Evolutionary conservation across 1,140 invertebrate species (phyloP), one percentile per base, ranked within the genome.

Genomic region (Drosophila arizonae): DNA sequence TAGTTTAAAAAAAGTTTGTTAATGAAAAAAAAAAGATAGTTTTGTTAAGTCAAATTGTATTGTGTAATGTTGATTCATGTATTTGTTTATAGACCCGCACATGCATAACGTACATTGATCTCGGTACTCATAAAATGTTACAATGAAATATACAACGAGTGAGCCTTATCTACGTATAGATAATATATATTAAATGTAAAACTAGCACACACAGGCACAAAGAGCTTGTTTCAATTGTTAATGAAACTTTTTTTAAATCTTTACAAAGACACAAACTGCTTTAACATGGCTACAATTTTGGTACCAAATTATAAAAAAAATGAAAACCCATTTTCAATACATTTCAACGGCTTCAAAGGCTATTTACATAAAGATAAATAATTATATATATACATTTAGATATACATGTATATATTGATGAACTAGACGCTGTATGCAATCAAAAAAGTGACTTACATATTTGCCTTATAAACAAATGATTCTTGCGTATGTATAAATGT

Each of bases 391-490:
- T 61, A 85, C 55, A 30, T 28, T 36, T 60, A 24, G 3, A 24
- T 24, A 63, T 72, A 30, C 24, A 43, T 60, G 58, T 72, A 70
- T 54, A 57, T 66, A 68, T 69, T 69, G 36, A 77, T 72, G 43
- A 54, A 79, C 45, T 72, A 80, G 78, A 52, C 64, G 81, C 81
- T 60, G 71, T 63, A 76, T 85, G 81, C 81, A 86, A 85, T 85
- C 82, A 85, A 77, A n/a, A 76, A 72, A 33, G 81, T 85, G 81
- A 85, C 78, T 86, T 86, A 64, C 58, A 85, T 73, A 52, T 74
- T 80, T 70, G 81, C 81, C 81, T 84, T 84, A 80, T 36, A 84
- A 85, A 63, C 48, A 76, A 76, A 76, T 63, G 50, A 73, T 77
- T 80, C 72, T 61, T 65, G 48, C 62, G 50, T 64, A 67, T 65